A percentile compares a stretch with the other conserved stretches of the same genome.
phyloP scores from a whole-genome alignment of 1,140 invertebrate genomes.

The Pinna nobilis region DNA sequence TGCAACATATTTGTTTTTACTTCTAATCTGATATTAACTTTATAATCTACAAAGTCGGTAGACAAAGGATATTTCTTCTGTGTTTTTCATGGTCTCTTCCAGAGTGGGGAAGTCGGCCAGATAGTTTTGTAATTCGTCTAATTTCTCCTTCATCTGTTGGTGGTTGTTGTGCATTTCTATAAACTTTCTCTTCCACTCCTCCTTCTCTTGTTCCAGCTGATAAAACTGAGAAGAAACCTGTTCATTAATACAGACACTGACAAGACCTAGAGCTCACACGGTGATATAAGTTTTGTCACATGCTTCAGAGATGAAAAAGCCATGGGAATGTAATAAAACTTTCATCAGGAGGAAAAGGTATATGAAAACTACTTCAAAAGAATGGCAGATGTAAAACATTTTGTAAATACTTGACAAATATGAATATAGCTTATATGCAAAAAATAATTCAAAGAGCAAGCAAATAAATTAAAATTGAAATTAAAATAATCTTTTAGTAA shows the following conservation, averaged over 20 bases:
- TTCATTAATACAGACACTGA: not conserved
- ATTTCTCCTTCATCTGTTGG: slow-evolving; percentile 57
- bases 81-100: slow-evolving; percentile 59
- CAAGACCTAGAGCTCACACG: slow-evolving; percentile 3
- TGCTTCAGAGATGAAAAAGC: not conserved
- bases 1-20: no score
- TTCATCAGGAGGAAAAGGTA: not conserved
- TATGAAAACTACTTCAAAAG: not conserved
- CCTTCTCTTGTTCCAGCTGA: slow-evolving; percentile 57
- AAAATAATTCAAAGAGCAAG: no score
- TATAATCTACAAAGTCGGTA: no score
- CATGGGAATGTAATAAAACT: not conserved
- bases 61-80: slow-evolving; percentile 66
- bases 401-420: no score
- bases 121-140: slow-evolving; percentile 64
- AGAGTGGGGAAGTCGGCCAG: slow-evolving; percentile 64
- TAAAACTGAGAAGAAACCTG: slow-evolving; percentile 28
- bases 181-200: slow-evolving; percentile 60
- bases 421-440: no score
- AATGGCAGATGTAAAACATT: no score
- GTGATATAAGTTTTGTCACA: not conserved
- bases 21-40: no score
- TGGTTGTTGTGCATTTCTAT: slow-evolving; percentile 53
- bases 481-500: no score
- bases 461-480: no score